These are phyloP conservation scores for Procapra przewalskii DNA, from an alignment of 2,113 vertebrate species.

Conservation along the genomic window DNA sequence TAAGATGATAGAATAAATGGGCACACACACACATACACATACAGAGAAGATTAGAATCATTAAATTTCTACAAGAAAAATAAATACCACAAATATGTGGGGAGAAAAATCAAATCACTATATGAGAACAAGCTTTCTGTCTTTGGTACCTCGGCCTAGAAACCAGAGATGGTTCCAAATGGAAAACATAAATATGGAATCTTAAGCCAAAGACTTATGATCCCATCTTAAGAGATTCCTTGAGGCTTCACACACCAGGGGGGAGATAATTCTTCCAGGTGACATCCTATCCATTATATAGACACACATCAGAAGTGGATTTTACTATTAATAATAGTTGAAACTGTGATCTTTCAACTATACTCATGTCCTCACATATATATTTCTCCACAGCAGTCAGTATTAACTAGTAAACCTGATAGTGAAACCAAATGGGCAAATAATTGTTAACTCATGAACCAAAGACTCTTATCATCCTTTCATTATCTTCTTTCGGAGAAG, in stretches of 20 bases:
- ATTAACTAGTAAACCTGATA: not conserved
- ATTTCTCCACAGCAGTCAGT: not conserved
- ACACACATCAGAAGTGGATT: not conserved
- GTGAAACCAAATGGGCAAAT: not conserved
- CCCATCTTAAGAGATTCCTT: not conserved
- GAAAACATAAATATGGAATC: not conserved
- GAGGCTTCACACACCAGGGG: not conserved
- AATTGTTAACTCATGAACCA: not conserved
- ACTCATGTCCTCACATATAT: not conserved
- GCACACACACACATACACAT: not conserved
- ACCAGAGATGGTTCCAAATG: not conserved
- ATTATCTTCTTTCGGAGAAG: not conserved
- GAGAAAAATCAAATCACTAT: not conserved
- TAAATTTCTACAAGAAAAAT: not conserved
- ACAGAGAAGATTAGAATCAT: not conserved
- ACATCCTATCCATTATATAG: not conserved
- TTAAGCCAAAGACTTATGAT: not conserved
- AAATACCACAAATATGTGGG: not conserved
- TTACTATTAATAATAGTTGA: not conserved
- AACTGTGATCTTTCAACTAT: not conserved
- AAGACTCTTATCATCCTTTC: not conserved
- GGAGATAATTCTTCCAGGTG: not conserved
- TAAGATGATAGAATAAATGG: not conserved
- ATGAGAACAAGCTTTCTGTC: not conserved
- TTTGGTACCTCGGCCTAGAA: not conserved